Conservation (phyloP, 2,797 vertebrate genomes). For the Typhlichthys subterraneus region DNA sequence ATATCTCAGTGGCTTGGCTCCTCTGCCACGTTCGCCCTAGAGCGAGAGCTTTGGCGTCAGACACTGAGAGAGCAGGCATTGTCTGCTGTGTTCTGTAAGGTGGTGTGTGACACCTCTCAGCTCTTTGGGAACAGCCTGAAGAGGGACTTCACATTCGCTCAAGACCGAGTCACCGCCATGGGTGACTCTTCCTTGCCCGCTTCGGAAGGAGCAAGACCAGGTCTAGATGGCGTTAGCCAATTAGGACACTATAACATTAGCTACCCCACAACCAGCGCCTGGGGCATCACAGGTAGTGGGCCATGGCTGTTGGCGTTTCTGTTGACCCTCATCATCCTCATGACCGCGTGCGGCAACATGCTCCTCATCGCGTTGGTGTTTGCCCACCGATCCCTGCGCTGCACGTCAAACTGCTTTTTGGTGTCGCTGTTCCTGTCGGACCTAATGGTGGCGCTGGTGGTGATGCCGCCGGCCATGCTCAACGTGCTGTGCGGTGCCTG, state of each 20-base stretch:
- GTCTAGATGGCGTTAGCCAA: constrained; percentile 20
- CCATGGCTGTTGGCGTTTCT: constrained; percentile 86
- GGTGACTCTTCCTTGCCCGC: constrained; percentile 55
- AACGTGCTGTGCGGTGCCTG: constrained; percentile 90
- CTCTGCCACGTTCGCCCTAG: constrained; percentile 1
- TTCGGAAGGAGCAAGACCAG: constrained; percentile 32
- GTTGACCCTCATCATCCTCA: constrained; percentile 87
- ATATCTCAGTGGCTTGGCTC: constrained; percentile 21
- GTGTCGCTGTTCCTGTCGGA: constrained; percentile 96
- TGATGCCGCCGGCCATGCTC: constrained; percentile 97
- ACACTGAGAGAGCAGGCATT: constrained; percentile 6
- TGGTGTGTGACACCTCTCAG: neutral
- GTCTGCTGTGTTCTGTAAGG: constrained; percentile 1
- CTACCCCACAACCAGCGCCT: constrained; percentile 56
- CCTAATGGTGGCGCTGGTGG: constrained; percentile 96
- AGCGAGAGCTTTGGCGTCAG: constrained; percentile 14
- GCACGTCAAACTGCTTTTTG: constrained; percentile 96
- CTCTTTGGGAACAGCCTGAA: neutral
- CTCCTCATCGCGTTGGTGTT: constrained; percentile 90
- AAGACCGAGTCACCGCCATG: constrained; percentile 49
- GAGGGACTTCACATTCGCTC: constrained; percentile 14
- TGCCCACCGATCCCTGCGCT: constrained; percentile 90
- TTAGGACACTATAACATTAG: constrained; percentile 65
- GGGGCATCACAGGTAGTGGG: constrained; percentile 80
- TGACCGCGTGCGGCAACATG: constrained; percentile 87